Conservation (phyloP, 2,888 invertebrate species). For the Spodoptera exigua region DNA sequence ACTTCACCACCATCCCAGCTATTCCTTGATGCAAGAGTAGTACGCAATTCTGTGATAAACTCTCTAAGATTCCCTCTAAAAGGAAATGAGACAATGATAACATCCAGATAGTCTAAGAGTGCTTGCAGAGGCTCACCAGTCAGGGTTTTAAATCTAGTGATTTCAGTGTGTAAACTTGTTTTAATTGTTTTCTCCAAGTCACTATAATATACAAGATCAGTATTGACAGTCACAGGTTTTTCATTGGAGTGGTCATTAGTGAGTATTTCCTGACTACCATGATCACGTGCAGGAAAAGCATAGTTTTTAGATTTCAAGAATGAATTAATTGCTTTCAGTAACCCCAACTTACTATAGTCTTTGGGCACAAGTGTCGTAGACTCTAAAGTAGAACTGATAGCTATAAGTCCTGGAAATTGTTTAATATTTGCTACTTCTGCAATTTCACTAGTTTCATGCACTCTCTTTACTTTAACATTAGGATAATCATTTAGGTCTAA, state of each 20-base stretch:
- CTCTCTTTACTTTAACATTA: constrained; percentile 89
- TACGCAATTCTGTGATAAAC: constrained; percentile 90
- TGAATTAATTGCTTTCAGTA: constrained; percentile 86
- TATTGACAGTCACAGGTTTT: constrained; percentile 52
- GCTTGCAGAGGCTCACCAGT: constrained; percentile 92
- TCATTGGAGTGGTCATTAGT: constrained; percentile 64
- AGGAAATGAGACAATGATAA: constrained; percentile 94
- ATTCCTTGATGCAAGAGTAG: constrained; percentile 83
- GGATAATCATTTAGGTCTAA: constrained; percentile 90
- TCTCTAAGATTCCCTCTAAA: constrained; percentile 91
- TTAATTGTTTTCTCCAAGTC: constrained; percentile 97
- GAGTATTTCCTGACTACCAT: constrained; percentile 59
- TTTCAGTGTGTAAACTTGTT: constrained; percentile 95
- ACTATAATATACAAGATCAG: constrained; percentile 93
- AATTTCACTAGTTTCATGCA: constrained; percentile 88
- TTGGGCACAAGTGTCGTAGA: constrained; percentile 77
- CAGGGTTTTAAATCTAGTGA: constrained; percentile 92
- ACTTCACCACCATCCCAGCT: constrained; percentile 90
- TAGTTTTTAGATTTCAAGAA: constrained; percentile 86
- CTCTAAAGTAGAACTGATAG: constrained; percentile 78
- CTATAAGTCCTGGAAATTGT: constrained; percentile 88
- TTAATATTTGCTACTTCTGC: constrained; percentile 81
- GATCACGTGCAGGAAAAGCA: constrained; percentile 73
- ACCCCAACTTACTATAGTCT: constrained; percentile 78
- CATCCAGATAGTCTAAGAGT: constrained; percentile 92